A percentile compares a stretch with the other conserved stretches of the same genome.
These are phyloP conservation scores for Petrocephalus sullivani DNA, from an alignment of 2,797 vertebrate species.

Conservation along the genomic window DNA sequence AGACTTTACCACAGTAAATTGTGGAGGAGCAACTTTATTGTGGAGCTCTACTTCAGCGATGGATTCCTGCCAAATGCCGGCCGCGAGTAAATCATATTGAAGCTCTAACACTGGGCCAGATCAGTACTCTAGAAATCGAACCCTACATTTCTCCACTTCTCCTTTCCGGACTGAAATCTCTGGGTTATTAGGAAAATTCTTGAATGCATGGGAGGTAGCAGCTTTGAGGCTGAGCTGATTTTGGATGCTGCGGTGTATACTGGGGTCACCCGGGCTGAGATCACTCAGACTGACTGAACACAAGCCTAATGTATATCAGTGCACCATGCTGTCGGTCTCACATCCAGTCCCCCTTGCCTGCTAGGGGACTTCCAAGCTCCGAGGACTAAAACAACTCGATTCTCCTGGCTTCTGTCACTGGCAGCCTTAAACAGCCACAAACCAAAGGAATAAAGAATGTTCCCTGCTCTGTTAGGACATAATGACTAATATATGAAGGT, in stretches of 20 bases:
- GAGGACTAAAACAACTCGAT: constrained; percentile 48
- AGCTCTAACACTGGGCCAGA: constrained; percentile 64
- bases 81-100: constrained; percentile 65
- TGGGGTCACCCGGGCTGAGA: constrained; percentile 51
- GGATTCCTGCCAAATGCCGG: constrained; percentile 59
- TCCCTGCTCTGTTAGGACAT: constrained; percentile 56
- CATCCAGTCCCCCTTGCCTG: constrained; percentile 15
- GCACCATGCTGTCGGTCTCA: constrained; percentile 22
- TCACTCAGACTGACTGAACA: constrained; percentile 64
- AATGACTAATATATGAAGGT: constrained; percentile 65
- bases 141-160: background rate
- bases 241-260: constrained; percentile 47
- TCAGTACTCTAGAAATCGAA: constrained; percentile 51
- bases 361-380: constrained; percentile 31
- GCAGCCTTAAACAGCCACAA: constrained; percentile 50
- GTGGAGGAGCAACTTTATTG: constrained; percentile 37
- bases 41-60: constrained; percentile 62
- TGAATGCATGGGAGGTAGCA: constrained; percentile 23
- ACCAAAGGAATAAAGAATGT: constrained; percentile 57
- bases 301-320: constrained; percentile 34
- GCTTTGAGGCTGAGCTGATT: constrained; percentile 42
- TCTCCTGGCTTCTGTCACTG: constrained; percentile 49
- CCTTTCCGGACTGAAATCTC: background rate
- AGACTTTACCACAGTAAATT: constrained; percentile 68
- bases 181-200: background rate